Evolutionary conservation across 2,113 vertebrate species (phyloP).

Genomic region (Varanus salvator): DNA sequence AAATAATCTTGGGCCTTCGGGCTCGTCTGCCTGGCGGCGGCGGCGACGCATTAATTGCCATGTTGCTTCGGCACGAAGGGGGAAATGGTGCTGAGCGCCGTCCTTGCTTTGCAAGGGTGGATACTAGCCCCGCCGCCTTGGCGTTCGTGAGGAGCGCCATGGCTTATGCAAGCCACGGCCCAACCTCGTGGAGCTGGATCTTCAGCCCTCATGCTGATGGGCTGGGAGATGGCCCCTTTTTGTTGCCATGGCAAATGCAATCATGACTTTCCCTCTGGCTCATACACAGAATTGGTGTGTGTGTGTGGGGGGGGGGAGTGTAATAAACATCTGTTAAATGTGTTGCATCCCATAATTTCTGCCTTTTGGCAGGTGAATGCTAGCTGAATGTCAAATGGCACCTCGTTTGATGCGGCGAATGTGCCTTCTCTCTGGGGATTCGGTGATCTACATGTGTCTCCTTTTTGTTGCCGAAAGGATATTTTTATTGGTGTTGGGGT

Average conservation of each 20-base stretch:
- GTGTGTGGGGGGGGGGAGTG: background rate
- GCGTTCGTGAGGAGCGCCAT: background rate
- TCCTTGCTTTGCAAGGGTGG: background rate
- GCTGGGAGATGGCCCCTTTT: slow-evolving; percentile 25
- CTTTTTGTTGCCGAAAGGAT: background rate
- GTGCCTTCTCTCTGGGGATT: accelerated
- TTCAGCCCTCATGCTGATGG: background rate
- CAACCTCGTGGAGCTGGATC: background rate
- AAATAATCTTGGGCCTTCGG: background rate
- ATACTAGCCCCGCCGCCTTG: background rate
- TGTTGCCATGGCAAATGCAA: slow-evolving; percentile 18
- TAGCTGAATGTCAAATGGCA: slow-evolving; percentile 14
- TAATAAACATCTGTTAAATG: too few species aligned
- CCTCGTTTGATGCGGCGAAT: background rate
- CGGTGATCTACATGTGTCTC: background rate
- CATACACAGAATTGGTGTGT: too few species aligned
- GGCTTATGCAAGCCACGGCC: background rate
- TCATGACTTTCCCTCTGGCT: background rate
- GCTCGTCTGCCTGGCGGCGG: slow-evolving; percentile 9
- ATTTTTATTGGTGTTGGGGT: too few species aligned
- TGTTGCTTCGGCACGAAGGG: slow-evolving; percentile 35
- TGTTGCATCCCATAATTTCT: slow-evolving; percentile 5
- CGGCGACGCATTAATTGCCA: background rate
- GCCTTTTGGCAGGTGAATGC: slow-evolving; percentile 27
- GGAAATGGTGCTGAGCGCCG: slow-evolving; percentile 35